Evolutionary conservation across 2,113 vertebrate species (phyloP).

Genomic region (Lota lota): DNA sequence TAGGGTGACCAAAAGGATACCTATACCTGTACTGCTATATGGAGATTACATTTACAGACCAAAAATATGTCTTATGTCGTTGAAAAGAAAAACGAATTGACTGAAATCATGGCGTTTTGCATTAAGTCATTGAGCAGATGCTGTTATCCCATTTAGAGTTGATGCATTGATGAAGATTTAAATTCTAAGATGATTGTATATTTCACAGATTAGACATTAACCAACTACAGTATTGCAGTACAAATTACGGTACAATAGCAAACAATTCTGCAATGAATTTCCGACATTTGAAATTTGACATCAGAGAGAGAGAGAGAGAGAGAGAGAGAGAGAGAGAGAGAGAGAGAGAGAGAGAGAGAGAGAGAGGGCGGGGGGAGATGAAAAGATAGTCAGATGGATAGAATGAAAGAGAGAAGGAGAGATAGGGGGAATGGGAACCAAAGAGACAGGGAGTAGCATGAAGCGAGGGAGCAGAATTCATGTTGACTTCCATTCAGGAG

Average conservation of each 20-base stretch:
- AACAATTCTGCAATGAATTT: constrained; percentile 31
- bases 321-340: neutral
- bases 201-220: constrained; percentile 4
- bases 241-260: constrained; percentile 62
- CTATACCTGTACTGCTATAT: neutral
- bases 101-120: neutral
- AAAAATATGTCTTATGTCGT: no score
- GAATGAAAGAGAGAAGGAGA: constrained; percentile 1
- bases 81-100: neutral
- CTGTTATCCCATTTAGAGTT: constrained; percentile 1
- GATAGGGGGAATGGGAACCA: constrained; percentile 5
- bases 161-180: constrained; percentile 28
- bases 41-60: neutral
- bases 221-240: constrained; percentile 18
- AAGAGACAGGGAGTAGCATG: constrained; percentile 27
- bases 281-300: neutral
- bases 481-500: constrained; percentile 87
- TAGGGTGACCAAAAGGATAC: constrained; percentile 91
- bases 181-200: constrained; percentile 17
- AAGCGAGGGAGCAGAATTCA: constrained; percentile 68
- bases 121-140: no score
- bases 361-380: neutral
- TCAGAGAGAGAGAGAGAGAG: constrained; percentile 27
- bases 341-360: constrained; percentile 5
- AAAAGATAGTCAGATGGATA: neutral